Evolutionary conservation across 2,888 invertebrate species (phyloP).

Genomic region (Epinotia brunnichana): DNA sequence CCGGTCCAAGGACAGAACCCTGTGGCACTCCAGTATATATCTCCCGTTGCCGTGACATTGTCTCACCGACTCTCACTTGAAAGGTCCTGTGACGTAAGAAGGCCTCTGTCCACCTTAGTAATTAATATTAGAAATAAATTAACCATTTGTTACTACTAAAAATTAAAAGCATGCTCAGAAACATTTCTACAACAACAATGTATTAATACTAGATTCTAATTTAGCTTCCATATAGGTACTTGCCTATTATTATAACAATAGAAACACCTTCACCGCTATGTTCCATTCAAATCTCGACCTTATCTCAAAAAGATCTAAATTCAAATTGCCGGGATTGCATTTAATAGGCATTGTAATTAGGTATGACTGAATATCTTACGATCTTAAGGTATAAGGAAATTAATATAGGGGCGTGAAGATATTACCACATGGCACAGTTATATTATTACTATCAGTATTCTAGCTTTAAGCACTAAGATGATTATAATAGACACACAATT

Average conservation of each 20-base stretch:
- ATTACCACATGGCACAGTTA: slow-evolving; percentile 20
- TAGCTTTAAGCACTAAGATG: background rate
- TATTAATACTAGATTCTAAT: slow-evolving; percentile 14
- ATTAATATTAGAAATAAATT: no score
- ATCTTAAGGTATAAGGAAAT: slow-evolving; percentile 38
- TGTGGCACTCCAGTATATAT: no score
- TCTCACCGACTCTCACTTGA: no score
- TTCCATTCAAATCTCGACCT: background rate
- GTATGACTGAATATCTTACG: slow-evolving; percentile 28
- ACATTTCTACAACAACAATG: background rate
- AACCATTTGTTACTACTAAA: no score
- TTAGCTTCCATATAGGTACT: slow-evolving; percentile 23
- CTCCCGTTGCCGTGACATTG: no score
- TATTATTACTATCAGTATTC: slow-evolving; percentile 14
- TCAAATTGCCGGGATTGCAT: background rate
- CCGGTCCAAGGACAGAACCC: no score
- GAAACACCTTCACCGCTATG: slow-evolving; percentile 11
- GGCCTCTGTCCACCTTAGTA: no score
- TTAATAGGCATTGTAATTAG: slow-evolving; percentile 39
- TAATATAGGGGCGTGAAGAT: slow-evolving; percentile 32
- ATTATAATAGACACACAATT: no score
- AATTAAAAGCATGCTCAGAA: background rate
- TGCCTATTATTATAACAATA: slow-evolving; percentile 34
- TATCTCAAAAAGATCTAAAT: background rate
- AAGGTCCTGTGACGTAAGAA: no score